Percentiles rank a stretch among this genome's conserved stretches.
Conservation (phyloP, 2,797 vertebrate genomes). For the Cynodonichthys magdalenae region DNA sequence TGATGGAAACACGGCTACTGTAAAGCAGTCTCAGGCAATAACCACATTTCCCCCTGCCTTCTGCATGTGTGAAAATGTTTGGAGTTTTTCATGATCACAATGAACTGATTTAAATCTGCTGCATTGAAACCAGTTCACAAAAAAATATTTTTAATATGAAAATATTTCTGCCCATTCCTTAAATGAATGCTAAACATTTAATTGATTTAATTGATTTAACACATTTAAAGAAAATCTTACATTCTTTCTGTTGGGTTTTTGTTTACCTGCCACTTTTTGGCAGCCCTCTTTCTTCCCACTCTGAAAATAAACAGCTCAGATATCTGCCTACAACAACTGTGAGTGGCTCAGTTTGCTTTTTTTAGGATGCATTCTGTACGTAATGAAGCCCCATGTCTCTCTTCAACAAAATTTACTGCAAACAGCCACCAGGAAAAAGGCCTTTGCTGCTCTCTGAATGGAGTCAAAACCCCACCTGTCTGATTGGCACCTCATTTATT, state of each 20-base stretch:
- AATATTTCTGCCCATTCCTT: too few species aligned
- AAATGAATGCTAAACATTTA: not conserved
- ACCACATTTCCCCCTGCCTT: too few species aligned
- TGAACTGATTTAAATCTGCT: too few species aligned
- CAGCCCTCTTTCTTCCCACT: slow-evolving; percentile 8
- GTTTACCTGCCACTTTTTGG: slow-evolving; percentile 10
- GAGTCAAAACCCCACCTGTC: slow-evolving; percentile 46
- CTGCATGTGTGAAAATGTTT: too few species aligned
- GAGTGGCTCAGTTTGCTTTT: slow-evolving; percentile 47
- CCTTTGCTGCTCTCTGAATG: slow-evolving; percentile 36
- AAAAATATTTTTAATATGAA: too few species aligned
- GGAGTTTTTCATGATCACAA: too few species aligned
- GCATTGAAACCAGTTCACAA: too few species aligned
- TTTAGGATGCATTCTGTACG: slow-evolving; percentile 32
- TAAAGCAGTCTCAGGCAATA: too few species aligned
- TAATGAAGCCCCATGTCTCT: slow-evolving; percentile 44
- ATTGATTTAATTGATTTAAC: slow-evolving; percentile 12
- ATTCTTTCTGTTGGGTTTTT: slow-evolving; percentile 13
- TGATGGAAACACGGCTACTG: too few species aligned
- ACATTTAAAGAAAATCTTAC: not conserved
- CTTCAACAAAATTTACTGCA: slow-evolving; percentile 40
- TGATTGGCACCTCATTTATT: slow-evolving; percentile 73
- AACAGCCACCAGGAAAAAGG: slow-evolving; percentile 35
- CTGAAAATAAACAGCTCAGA: slow-evolving; percentile 40
- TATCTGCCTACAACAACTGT: slow-evolving; percentile 28